Evolutionary conservation across 1,140 invertebrate species (phyloP).

Genomic region (Pseudomyrmex flavicornis): DNA sequence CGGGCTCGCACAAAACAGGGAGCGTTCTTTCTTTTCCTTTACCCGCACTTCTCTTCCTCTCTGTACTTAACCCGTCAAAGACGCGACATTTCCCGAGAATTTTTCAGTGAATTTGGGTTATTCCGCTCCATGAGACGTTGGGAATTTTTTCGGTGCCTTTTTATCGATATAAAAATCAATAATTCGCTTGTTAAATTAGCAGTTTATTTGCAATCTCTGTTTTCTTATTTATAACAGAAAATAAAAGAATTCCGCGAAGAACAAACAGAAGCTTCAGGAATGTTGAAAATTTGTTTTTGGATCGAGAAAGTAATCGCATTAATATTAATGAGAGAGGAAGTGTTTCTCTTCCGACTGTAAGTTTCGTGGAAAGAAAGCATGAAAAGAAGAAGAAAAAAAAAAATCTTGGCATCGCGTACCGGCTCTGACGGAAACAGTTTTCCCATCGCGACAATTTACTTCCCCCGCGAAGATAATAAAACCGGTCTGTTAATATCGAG

Average conservation of each 20-base stretch:
- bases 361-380: too few species aligned
- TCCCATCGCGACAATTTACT: slow-evolving; percentile 16
- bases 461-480: slow-evolving; percentile 19
- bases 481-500: slow-evolving; percentile 18
- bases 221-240: too few species aligned
- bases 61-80: not conserved
- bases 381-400: not conserved
- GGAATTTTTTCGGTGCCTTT: not conserved
- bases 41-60: not conserved
- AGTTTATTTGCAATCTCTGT: too few species aligned
- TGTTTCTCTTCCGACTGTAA: not conserved
- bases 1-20: slow-evolving; percentile 18
- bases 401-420: not conserved
- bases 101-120: slow-evolving; percentile 4
- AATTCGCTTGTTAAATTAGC: not conserved
- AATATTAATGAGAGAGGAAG: not conserved
- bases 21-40: slow-evolving; percentile 19
- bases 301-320: slow-evolving; percentile 17
- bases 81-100: not conserved
- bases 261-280: not conserved
- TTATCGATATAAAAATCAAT: not conserved
- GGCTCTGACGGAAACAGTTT: slow-evolving; percentile 2
- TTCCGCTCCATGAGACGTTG: not conserved
- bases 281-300: slow-evolving; percentile 6
- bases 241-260: too few species aligned